phyloP scores from a whole-genome alignment of 2,797 vertebrate genomes.

The Sylvilagus floridanus region DNA sequence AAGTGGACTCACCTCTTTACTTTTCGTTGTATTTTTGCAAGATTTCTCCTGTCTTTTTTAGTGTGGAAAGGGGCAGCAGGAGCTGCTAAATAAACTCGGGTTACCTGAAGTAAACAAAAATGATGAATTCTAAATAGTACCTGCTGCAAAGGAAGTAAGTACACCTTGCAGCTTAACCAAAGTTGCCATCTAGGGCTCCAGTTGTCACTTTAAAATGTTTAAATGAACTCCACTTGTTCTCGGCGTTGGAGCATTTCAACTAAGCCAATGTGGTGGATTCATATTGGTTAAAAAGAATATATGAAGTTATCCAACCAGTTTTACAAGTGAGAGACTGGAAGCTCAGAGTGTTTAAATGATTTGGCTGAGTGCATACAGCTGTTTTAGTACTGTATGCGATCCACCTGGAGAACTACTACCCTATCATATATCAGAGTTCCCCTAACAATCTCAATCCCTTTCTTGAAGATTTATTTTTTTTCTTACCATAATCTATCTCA shows the following conservation, averaged over 20 bases:
- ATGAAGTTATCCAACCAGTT: background rate
- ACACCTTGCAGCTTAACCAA: background rate
- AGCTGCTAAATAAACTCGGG: background rate
- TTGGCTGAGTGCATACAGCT: background rate
- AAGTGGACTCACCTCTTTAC: background rate
- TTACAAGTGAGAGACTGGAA: slow-evolving; percentile 23
- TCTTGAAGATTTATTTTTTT: background rate
- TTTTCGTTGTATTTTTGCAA: background rate
- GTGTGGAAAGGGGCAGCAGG: background rate
- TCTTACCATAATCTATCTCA: background rate
- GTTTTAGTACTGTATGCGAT: background rate
- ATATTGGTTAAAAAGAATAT: background rate
- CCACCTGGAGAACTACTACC: background rate
- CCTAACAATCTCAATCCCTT: background rate
- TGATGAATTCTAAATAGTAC: background rate
- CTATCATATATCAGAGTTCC: background rate
- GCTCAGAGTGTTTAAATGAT: background rate
- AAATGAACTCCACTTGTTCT: slow-evolving; percentile 22
- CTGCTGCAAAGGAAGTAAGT: background rate
- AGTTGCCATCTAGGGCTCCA: background rate
- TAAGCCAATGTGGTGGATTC: background rate
- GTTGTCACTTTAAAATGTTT: background rate
- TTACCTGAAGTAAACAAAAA: background rate
- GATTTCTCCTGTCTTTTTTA: background rate
- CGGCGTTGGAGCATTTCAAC: background rate